Conservation (phyloP, 2,113 vertebrate species). For the Meriones unguiculatus region DNA sequence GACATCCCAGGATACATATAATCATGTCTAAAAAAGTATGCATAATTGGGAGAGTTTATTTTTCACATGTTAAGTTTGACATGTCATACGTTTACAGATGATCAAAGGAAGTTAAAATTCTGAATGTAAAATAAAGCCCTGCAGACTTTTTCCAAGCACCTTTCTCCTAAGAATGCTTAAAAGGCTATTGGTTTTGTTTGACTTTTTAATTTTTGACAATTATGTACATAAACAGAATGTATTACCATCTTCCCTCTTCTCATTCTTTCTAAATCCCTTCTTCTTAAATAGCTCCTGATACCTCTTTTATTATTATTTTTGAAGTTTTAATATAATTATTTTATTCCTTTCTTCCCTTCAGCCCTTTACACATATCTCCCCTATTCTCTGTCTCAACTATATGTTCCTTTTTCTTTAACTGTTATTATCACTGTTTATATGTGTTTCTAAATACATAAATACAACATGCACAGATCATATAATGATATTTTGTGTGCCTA, state of each 20-base stretch:
- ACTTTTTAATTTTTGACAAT: not conserved
- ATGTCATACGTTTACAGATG: not conserved
- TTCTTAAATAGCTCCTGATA: not conserved
- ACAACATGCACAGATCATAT: not conserved
- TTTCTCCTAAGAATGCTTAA: slow-evolving; percentile 49
- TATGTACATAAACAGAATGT: not conserved
- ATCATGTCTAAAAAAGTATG: not conserved
- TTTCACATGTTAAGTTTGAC: not conserved
- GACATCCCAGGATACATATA: not conserved
- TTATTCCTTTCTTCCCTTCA: not conserved
- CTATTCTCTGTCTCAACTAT: not conserved
- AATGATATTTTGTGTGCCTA: not conserved
- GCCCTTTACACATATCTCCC: not conserved
- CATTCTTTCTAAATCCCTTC: not conserved
- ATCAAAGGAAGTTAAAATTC: not conserved
- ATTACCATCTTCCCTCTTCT: not conserved
- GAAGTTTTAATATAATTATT: not conserved
- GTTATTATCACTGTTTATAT: not conserved
- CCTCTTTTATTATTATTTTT: not conserved
- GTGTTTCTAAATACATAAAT: not conserved
- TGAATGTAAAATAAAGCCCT: not conserved
- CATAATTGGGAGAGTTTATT: not conserved
- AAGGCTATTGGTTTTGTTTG: not conserved
- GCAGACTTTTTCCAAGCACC: not conserved
- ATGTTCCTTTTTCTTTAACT: not conserved